Conservation (phyloP, 2,797 vertebrate species). For the Sylvilagus floridanus region DNA sequence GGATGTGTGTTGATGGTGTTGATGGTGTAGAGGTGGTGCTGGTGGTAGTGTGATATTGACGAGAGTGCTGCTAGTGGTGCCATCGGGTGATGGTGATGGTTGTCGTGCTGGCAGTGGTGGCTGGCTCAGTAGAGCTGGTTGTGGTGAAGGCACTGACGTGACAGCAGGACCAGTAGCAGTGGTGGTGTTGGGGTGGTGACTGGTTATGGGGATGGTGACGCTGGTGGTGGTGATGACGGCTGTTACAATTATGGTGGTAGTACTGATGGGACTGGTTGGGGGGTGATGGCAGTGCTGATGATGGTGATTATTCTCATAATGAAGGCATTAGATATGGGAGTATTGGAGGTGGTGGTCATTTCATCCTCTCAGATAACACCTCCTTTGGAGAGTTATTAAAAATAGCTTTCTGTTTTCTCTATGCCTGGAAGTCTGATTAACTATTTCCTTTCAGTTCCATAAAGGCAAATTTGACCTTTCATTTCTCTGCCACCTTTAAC, state of each 20-base stretch:
- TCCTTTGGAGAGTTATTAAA: background rate
- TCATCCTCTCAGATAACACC: background rate
- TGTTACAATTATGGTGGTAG: accelerated
- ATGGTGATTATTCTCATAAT: background rate
- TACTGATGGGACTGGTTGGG: too few species aligned
- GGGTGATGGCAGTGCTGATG: background rate
- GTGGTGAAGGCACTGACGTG: background rate
- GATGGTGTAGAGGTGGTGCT: accelerated
- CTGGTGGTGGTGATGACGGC: background rate
- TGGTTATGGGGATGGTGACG: too few species aligned
- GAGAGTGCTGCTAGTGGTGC: background rate
- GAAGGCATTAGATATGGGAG: background rate
- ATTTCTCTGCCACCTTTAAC: background rate
- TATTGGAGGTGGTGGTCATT: background rate
- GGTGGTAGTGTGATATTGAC: background rate
- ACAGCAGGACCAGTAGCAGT: too few species aligned
- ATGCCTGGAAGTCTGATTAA: background rate
- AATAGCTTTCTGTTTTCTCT: background rate
- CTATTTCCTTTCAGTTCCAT: background rate
- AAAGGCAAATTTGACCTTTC: background rate
- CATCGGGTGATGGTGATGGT: too few species aligned
- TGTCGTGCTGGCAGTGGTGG: too few species aligned
- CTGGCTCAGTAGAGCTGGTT: accelerated
- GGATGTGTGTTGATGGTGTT: background rate
- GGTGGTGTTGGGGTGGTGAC: background rate